Base-by-base conservation (phyloP, 2,888 invertebrate species). In the Acleris literana region DNA sequence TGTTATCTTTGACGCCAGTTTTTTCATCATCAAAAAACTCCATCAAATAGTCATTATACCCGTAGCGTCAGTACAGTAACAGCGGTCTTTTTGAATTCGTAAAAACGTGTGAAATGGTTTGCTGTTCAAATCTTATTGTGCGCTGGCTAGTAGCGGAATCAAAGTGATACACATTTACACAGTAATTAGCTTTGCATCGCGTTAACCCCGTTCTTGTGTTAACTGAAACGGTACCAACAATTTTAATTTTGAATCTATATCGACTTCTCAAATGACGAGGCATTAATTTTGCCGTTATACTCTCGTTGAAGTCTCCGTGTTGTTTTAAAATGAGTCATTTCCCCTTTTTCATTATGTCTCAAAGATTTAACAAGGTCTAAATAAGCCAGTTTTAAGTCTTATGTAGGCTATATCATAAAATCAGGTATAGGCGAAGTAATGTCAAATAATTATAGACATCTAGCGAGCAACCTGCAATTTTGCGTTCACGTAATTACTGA, bases 381-480 rank as follows among this genome's bases (percentile, higher is more conserved):
- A 22, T 17, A 20, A 55, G 43, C 55, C 43, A 43, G 55, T 55
- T 43, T 20, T 16, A 55, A 16, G 55, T 18, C 54, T 55, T 39
- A 46, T 22, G 58, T 54, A 54, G 54, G 22, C 54, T 25, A 53
- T 48, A 64, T 64, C 59, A 33, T 64, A 54, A 58, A 59, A 64
- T 59, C 39, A 49, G 58, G 54, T 59, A 48, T 58, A 58, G 58
- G 13, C 44, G 20, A 20, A 64, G 64, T 64, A 64, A 64, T 64
- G 64, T 60, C 60, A 60, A 64, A 60, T 64, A 60, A 64, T 64
- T 64, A 64, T 60, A 64, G 54, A 55, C 64, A 60, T 55, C 43
- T 61, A 61, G 43, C 29, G 44, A 46, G 46, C 53, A 48, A 60
- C 39, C 44, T 9, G 60, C 43, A 60, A 64, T 64, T 60, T 64